These are phyloP conservation scores for Halcyon malimbica DNA, from an alignment of 2,113 vertebrate species.

Conservation along the genomic window DNA sequence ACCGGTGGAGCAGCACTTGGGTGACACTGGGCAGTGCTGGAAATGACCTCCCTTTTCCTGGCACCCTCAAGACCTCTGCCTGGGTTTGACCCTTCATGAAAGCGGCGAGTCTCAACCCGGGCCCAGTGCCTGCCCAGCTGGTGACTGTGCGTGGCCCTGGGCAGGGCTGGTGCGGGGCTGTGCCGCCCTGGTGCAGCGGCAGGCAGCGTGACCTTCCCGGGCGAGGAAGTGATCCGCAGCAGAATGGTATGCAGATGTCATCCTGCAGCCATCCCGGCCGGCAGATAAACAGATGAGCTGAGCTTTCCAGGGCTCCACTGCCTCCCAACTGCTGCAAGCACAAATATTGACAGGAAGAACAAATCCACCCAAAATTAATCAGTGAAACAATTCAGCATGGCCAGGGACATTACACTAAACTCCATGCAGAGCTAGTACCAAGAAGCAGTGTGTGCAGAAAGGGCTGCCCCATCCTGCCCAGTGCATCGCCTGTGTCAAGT, in stretches of 20 bases:
- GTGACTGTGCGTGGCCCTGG: background rate
- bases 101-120: rapidly evolving
- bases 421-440: rapidly evolving
- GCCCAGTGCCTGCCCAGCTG: constrained; percentile 19
- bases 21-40: background rate
- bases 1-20: rapidly evolving
- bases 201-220: background rate
- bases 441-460: background rate
- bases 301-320: constrained; percentile 41
- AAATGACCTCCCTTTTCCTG: background rate
- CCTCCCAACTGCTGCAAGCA: background rate
- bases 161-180: background rate
- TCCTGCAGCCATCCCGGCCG: constrained; percentile 28
- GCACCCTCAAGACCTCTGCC: background rate
- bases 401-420: background rate
- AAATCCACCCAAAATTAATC: constrained; percentile 10
- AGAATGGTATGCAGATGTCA: constrained; percentile 53
- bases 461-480: background rate
- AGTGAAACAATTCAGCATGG: background rate
- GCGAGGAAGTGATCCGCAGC: constrained; percentile 2
- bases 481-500: rapidly evolving
- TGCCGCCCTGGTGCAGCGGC: background rate
- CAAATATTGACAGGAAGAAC: constrained; percentile 64
- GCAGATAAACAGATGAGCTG: constrained; percentile 55
- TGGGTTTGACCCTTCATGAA: background rate